Evolutionary conservation across 2,888 invertebrate species (phyloP).

Genomic region (Ditylenchus weischeri): DNA sequence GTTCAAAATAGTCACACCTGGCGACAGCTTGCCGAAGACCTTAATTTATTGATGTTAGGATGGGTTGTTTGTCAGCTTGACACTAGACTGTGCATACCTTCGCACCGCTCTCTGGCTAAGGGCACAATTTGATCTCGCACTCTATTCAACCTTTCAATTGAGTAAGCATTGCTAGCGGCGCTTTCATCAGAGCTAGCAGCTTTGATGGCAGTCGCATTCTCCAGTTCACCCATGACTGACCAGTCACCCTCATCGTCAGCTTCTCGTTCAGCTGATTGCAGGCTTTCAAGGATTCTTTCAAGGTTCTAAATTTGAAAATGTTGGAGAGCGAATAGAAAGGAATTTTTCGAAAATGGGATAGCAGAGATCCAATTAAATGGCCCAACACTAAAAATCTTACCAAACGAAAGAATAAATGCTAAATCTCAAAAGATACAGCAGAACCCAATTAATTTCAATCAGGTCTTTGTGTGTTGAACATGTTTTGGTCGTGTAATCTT

Average conservation of each 20-base stretch:
- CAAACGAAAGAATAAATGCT: too few relatives aligned
- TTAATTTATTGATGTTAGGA: conserved; percentile 10
- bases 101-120: conserved; percentile 18
- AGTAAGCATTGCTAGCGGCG: neutral
- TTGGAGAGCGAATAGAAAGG: too few relatives aligned
- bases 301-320: conserved; percentile 25
- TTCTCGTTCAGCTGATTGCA: conserved; percentile 27
- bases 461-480: too few relatives aligned
- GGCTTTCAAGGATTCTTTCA: conserved; percentile 30
- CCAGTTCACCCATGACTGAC: conserved; percentile 1
- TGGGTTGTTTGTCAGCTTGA: neutral
- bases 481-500: too few relatives aligned
- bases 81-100: neutral
- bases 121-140: conserved; percentile 12
- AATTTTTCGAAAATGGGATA: too few relatives aligned
- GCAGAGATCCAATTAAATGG: too few relatives aligned
- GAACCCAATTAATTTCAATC: too few relatives aligned
- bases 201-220: neutral
- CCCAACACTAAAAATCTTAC: too few relatives aligned
- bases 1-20: conserved; percentile 55
- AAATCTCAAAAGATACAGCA: too few relatives aligned
- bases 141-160: neutral
- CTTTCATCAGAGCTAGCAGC: neutral
- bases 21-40: conserved; percentile 68
- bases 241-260: conserved; percentile 23